Evolutionary conservation across 2,888 invertebrate genomes (phyloP).

Genomic region (Matsumyia berberina): DNA sequence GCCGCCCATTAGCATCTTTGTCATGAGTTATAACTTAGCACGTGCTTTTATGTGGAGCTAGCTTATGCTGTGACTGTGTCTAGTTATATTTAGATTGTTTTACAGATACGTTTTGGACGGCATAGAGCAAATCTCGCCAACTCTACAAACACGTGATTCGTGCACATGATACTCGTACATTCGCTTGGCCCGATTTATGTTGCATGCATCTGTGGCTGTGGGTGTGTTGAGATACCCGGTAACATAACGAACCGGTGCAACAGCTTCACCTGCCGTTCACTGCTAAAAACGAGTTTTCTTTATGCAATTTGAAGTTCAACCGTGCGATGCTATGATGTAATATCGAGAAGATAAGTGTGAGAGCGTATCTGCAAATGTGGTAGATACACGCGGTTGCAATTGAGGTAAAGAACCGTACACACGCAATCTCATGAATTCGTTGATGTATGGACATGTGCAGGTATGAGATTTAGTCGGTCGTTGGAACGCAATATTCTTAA

Average conservation of each 20-base stretch:
- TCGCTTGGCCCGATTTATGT: slow-evolving; percentile 24
- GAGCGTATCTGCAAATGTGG: not conserved
- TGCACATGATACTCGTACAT: no score
- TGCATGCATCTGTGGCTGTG: slow-evolving; percentile 7
- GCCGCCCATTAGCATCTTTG: slow-evolving; percentile 29
- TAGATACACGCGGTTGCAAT: not conserved
- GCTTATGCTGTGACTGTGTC: not conserved
- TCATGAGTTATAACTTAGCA: slow-evolving; percentile 35
- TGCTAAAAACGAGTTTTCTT: slow-evolving; percentile 55
- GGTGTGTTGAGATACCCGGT: not conserved
- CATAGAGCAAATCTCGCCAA: no score
- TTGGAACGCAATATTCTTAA: slow-evolving; percentile 38
- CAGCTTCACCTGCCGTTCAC: slow-evolving; percentile 28
- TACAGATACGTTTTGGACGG: not conserved
- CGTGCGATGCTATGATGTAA: slow-evolving; percentile 63
- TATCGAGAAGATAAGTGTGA: not conserved
- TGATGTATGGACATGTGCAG: no score
- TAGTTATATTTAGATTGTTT: slow-evolving; percentile 15
- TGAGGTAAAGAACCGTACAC: slow-evolving; percentile 13
- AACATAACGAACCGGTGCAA: slow-evolving; percentile 34
- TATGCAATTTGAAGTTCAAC: slow-evolving; percentile 68
- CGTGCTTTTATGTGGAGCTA: slow-evolving; percentile 7
- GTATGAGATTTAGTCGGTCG: not conserved
- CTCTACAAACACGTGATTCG: slow-evolving; percentile 54
- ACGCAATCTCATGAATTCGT: slow-evolving; percentile 10